Evolutionary conservation across 1,140 invertebrate species (phyloP).

Genomic region (Neodiprion pinetum): DNA sequence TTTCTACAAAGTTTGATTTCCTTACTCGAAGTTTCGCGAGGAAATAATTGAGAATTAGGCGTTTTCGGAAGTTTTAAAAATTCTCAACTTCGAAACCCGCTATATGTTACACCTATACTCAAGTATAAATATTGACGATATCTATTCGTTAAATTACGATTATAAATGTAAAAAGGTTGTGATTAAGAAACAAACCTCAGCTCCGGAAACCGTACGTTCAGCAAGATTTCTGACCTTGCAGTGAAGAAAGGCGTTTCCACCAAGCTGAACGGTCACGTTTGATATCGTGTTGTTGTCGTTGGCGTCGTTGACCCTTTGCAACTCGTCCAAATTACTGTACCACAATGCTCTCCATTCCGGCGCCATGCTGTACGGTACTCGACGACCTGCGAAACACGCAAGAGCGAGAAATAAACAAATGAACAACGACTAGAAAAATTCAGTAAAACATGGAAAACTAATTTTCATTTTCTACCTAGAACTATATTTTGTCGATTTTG

Average conservation of each 20-base stretch:
- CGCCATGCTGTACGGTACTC: constrained; percentile 57
- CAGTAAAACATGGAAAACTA: not conserved
- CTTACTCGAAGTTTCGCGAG: too few species aligned
- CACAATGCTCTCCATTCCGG: constrained; percentile 68
- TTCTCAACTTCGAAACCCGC: too few species aligned
- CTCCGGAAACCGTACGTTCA: constrained; percentile 68
- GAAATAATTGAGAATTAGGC: too few species aligned
- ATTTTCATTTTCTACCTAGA: too few species aligned
- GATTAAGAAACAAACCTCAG: constrained; percentile 49
- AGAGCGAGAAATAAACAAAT: too few species aligned
- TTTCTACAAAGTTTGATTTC: too few species aligned
- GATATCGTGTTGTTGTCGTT: constrained; percentile 74
- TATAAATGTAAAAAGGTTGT: too few species aligned
- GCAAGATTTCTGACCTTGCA: constrained; percentile 75
- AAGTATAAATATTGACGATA: too few species aligned
- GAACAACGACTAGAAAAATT: not conserved
- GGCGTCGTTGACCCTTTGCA: constrained; percentile 65
- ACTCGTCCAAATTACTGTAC: constrained; percentile 68
- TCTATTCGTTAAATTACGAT: too few species aligned
- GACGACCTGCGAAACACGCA: constrained; percentile 52
- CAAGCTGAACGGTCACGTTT: constrained; percentile 83
- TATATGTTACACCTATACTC: too few species aligned
- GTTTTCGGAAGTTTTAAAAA: too few species aligned
- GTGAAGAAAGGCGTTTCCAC: constrained; percentile 84
- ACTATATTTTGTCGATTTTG: too few species aligned